Evolutionary conservation across 2,888 invertebrate species (phyloP), one percentile per base, ranked within the genome.

Genomic region (Merodon equestris): DNA sequence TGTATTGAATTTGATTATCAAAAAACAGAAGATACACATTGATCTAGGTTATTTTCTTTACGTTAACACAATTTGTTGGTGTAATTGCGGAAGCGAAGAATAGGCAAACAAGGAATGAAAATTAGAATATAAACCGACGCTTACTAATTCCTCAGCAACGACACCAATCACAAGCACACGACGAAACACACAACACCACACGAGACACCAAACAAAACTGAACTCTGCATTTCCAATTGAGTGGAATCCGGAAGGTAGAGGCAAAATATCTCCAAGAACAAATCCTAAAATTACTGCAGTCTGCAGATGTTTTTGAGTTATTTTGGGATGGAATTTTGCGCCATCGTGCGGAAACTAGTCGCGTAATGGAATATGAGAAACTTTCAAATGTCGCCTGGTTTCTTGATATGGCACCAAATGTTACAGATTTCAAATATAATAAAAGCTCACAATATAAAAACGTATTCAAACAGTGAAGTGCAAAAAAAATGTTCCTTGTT

Each of bases 141-240:
- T 9, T 17, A n/a, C 42, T 10, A 27, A 27, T 27, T 27, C 27
- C 27, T 27, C 2, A 27, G 7, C 27, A 27, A 7, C 27, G 7
- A 27, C 27, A 27, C 27, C 18, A 14, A 40, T 27, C 45, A 9
- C 57, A 3, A 40, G 7, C 14, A 27, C 42, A 53, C 51, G 36
- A 47, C 9, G 27, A 54, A 51, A 9, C 14, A 56, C 67, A 70
- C 70, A 27, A 51, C 56, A 34, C 72, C 38, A 66, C 40, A 63
- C 77, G 56, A 73, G 73, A 48, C 57, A 72, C 72, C 63, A 77
- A 63, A 68, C 61, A 72, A 67, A 73, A 77, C 77, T 77, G 77
- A 77, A 67, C 63, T 13, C 5, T 14, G 48, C 13, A 10, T 40
- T 14, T 9, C 45, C 27, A 27, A 27, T 54, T 77, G 77, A 77